Percentiles rank a stretch among this genome's conserved stretches.
Conservation (phyloP, 2,113 vertebrate genomes). For the Hyla sarda region DNA sequence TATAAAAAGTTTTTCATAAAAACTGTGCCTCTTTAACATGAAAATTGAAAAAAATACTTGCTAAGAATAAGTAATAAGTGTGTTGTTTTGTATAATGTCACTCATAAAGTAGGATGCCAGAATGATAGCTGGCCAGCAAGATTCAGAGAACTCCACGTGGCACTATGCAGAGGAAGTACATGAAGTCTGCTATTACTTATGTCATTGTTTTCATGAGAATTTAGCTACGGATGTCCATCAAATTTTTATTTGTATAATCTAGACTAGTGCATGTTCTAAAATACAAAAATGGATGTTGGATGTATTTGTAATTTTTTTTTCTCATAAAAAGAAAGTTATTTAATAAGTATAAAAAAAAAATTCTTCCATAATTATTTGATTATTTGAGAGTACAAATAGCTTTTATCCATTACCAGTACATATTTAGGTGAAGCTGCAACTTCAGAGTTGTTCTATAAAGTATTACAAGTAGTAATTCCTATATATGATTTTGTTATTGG, state of each 20-base stretch:
- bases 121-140: constrained; percentile 3
- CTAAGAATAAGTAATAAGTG: background rate
- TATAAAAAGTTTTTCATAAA: too few relatives aligned
- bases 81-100: background rate
- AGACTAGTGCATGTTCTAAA: background rate
- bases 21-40: too few relatives aligned
- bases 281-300: background rate
- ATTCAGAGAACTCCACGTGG: constrained; percentile 1
- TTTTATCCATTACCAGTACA: background rate
- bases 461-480: background rate
- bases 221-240: background rate
- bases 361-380: background rate
- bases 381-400: background rate
- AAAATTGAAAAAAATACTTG: background rate
- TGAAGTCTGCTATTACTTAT: constrained; percentile 21
- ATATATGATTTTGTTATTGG: background rate
- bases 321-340: too few relatives aligned
- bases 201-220: background rate
- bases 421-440: background rate
- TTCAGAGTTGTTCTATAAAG: background rate
- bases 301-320: too few relatives aligned
- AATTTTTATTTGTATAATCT: background rate
- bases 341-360: too few relatives aligned
- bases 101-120: background rate
- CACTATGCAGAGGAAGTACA: constrained; percentile 13